Base-by-base conservation (phyloP, 1,140 invertebrate genomes). In the Pomacea maculata region DNA sequence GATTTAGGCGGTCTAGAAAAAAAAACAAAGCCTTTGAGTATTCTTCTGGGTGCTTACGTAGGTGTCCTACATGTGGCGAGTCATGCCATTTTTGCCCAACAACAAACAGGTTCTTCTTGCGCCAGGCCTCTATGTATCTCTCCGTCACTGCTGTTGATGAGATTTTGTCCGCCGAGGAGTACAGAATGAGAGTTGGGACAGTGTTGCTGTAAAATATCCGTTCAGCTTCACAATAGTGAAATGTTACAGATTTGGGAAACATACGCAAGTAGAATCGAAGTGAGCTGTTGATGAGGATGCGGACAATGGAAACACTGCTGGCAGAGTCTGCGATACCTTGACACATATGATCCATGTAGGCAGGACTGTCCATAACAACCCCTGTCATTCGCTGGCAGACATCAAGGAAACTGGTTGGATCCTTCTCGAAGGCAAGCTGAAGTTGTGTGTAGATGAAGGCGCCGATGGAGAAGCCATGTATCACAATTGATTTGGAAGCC, bases 401-500 rank as follows among this genome's bases (percentile, higher is more conserved):
- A 25, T 29, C n/a, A 7, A 61, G 55, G 57, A 52, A 65, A 4
- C 5, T 12, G 34, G 64, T 63, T 11, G 11, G 19, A 34, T 72
- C 9, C 21, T 75, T 52, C 11, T 78, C 45, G 5, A 78, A 67
- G 45, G 57, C 12, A 21, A 78, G 65, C 67, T 70, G 67, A 34
- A 78, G 65, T 52, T 78, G 77, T 7, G 77, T 78, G 77, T 78
- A 78, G 77, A 78, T 70, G 77, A 78, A 78, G 45, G 77, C 77
- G 12, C 77, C 77, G 8, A 78, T 78, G 19, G 77, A 78, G 54
- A 78, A 78, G 52, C 77, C 77, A 25, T 78, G 77, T 14, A 78
- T 19, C 64, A 78, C 67, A n/a, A 78, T 65, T 54, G 67, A 67
- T 11, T 65, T 45, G 7, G n/a, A 9, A 25, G 65, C 52, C 77